Conservation (phyloP, 2,888 invertebrate species). For the Pteria penguin region DNA sequence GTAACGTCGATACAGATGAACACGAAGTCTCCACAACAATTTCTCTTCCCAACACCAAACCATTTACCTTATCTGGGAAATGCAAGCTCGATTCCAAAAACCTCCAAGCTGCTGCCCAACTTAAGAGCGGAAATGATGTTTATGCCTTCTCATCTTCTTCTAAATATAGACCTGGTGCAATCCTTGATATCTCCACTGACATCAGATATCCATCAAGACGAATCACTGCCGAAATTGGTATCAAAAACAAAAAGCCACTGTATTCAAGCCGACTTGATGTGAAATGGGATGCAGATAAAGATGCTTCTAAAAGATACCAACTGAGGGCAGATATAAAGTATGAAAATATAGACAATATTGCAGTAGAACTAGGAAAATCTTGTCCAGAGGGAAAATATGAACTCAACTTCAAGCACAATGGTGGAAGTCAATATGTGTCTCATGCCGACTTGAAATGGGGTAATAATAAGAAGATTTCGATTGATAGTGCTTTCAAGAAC, state of each 20-base stretch:
- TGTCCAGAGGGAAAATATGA: too few relatives aligned
- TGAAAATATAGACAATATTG: too few relatives aligned
- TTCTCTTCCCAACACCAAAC: constrained; percentile 46
- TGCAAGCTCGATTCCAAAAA: constrained; percentile 49
- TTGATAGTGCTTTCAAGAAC: too few relatives aligned
- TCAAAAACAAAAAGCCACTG: constrained; percentile 37
- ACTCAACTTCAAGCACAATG: too few relatives aligned
- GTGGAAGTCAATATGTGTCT: too few relatives aligned
- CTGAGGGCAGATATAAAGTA: constrained; percentile 46
- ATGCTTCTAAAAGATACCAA: constrained; percentile 45
- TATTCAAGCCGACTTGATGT: constrained; percentile 51
- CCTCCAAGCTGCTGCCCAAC: constrained; percentile 50
- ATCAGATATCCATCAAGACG: constrained; percentile 53
- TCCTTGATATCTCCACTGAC: constrained; percentile 51
- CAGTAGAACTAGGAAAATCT: too few relatives aligned
- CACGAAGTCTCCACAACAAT: constrained; percentile 55
- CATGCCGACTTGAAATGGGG: too few relatives aligned
- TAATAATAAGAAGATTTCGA: too few relatives aligned
- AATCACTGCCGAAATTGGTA: constrained; percentile 54
- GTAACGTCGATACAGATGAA: constrained; percentile 31
- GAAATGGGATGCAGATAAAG: constrained; percentile 65
- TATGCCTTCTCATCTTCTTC: too few relatives aligned
- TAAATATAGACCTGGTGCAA: constrained; percentile 37
- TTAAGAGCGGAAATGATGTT: too few relatives aligned
- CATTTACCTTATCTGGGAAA: constrained; percentile 49